A percentile compares a stretch with the other conserved stretches of the same genome.
phyloP scores from a whole-genome alignment of 2,113 vertebrate genomes.

The Oenanthe melanoleuca region DNA sequence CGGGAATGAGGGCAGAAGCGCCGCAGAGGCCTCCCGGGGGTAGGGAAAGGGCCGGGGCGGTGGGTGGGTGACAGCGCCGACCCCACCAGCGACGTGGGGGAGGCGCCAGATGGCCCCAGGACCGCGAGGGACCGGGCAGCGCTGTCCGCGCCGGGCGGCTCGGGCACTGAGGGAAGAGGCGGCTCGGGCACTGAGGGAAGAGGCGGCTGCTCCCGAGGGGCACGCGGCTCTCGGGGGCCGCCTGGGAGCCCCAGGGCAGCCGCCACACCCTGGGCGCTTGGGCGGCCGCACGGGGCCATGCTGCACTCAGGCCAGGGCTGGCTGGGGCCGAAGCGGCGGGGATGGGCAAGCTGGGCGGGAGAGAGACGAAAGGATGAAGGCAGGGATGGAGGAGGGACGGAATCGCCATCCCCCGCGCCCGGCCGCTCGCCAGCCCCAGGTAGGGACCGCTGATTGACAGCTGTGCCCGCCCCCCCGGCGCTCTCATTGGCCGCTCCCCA shows the following conservation, averaged over 20 bases:
- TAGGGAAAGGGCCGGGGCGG: neutral
- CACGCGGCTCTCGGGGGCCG: rapidly evolving
- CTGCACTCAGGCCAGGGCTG: rapidly evolving
- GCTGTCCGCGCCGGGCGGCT: neutral
- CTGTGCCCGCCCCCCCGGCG: neutral
- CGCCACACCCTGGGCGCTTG: rapidly evolving
- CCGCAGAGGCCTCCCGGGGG: neutral
- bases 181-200: neutral
- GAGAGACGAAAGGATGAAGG: neutral
- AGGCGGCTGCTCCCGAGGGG: neutral
- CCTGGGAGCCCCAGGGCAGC: neutral
- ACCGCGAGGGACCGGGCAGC: rapidly evolving
- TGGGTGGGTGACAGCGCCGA: neutral
- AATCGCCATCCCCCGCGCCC: neutral
- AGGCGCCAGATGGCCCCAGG: too few species aligned
- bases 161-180: neutral
- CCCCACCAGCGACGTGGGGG: rapidly evolving
- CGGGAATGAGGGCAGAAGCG: neutral
- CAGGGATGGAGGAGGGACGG: rapidly evolving
- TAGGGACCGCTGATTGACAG: neutral
- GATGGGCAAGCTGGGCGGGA: rapidly evolving
- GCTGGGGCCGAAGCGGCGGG: rapidly evolving
- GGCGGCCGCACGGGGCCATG: neutral
- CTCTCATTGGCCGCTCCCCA: neutral
- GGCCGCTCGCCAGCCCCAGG: neutral